These are phyloP conservation scores for Phymorhynchus buccinoides DNA, from an alignment of 1,140 invertebrate species.

Conservation along the genomic window DNA sequence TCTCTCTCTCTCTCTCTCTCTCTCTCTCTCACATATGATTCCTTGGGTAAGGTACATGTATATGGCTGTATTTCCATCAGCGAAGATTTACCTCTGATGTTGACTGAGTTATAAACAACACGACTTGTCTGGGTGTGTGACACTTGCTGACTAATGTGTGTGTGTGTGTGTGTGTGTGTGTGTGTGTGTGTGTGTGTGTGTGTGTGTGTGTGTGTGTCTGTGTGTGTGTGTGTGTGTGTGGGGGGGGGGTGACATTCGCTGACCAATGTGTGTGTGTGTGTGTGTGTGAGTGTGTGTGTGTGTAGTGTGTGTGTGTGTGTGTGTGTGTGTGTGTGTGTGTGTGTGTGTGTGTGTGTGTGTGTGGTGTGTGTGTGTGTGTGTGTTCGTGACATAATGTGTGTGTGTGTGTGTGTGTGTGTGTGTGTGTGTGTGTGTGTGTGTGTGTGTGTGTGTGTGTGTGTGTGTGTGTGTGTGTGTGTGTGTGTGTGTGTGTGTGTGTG, in stretches of 20 bases:
- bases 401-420: neutral
- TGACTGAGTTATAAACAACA: neutral
- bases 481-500: neutral
- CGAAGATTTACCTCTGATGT: neutral
- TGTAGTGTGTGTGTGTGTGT: conserved; percentile 20
- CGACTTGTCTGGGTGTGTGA: conserved; percentile 8
- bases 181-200: neutral
- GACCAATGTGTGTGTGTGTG: conserved; percentile 19
- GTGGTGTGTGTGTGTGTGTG: neutral
- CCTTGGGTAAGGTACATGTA: neutral
- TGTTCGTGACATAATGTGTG: neutral
- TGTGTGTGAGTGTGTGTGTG: conserved; percentile 22
- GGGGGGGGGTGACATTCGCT: too few species aligned
- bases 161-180: neutral
- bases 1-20: too few species aligned
- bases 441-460: conserved; percentile 23
- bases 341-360: neutral
- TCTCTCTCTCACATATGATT: too few species aligned
- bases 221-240: neutral
- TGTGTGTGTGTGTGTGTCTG: too few species aligned
- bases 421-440: conserved; percentile 19
- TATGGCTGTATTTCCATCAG: neutral
- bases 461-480: conserved; percentile 20
- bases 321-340: neutral
- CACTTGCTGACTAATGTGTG: neutral